Conservation (phyloP, 2,113 vertebrate species). For the Stegastes partitus region DNA sequence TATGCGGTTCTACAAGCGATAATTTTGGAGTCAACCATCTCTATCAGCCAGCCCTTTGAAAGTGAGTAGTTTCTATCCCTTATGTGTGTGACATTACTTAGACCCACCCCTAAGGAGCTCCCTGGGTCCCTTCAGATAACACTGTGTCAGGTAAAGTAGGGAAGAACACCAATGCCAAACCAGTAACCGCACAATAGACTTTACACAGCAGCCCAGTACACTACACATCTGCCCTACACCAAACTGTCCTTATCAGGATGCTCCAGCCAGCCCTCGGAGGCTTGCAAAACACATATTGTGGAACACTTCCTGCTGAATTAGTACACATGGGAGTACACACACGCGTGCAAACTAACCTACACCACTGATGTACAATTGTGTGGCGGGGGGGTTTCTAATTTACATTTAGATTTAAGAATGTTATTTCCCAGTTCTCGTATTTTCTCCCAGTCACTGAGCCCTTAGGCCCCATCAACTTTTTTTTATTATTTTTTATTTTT, state of each 20-base stretch:
- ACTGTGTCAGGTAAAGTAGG: conserved; percentile 44
- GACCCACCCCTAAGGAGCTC: conserved; percentile 56
- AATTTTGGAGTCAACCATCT: conserved; percentile 1
- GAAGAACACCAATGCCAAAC: conserved; percentile 46
- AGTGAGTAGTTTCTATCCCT: conserved; percentile 21
- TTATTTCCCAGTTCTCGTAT: conserved; percentile 17
- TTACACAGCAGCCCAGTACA: conserved; percentile 44
- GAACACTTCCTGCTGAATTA: conserved; percentile 44
- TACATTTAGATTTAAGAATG: conserved; percentile 72
- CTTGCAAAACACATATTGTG: conserved; percentile 52
- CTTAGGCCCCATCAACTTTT: conserved; percentile 31
- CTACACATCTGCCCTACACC: conserved; percentile 44
- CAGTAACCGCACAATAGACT: conserved; percentile 40
- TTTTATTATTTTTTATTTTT: background rate
- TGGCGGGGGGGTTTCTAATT: conserved; percentile 64
- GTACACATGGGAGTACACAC: conserved; percentile 35
- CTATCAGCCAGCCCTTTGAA: conserved; percentile 10
- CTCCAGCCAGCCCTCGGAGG: conserved; percentile 71
- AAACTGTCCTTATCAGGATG: conserved; percentile 71
- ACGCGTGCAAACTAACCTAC: conserved; percentile 42
- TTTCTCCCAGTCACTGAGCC: conserved; percentile 3
- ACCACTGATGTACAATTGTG: conserved; percentile 41
- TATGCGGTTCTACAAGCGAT: background rate
- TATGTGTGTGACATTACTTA: conserved; percentile 53
- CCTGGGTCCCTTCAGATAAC: conserved; percentile 71